Percentiles rank a stretch among this genome's conserved stretches.
Conservation (phyloP, 2,888 invertebrate species). For the Chamaedrilus cognettii region DNA sequence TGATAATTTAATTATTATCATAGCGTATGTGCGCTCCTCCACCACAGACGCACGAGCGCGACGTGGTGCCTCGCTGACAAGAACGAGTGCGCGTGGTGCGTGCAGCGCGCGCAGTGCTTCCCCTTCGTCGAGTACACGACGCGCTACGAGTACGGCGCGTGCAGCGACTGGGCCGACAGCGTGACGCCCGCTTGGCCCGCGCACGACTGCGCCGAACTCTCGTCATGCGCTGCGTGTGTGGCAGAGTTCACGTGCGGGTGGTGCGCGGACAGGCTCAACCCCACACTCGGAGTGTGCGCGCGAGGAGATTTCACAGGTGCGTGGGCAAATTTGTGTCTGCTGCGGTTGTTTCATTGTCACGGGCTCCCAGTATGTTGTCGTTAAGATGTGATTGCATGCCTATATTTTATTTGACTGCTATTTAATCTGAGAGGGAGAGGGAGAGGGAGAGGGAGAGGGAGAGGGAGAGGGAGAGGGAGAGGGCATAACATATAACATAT, state of each 20-base stretch:
- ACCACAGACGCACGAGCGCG: conserved; percentile 44
- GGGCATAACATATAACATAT: too few species aligned
- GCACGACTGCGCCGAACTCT: conserved; percentile 47
- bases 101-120: conserved; percentile 86
- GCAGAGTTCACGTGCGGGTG: conserved; percentile 88
- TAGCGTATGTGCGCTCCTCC: too few species aligned
- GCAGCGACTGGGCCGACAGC: conserved; percentile 86
- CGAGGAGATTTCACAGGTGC: conserved; percentile 55
- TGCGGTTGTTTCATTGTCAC: too few species aligned
- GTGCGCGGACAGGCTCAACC: conserved; percentile 88
- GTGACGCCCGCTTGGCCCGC: conserved; percentile 47
- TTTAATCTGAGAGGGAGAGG: too few species aligned
- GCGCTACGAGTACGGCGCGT: conserved; percentile 84
- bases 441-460: too few species aligned
- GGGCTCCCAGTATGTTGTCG: too few species aligned
- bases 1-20: too few species aligned
- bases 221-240: conserved; percentile 66
- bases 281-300: conserved; percentile 72
- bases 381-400: too few species aligned
- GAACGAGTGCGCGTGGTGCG: conserved; percentile 94
- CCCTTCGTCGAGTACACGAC: conserved; percentile 66
- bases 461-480: too few species aligned
- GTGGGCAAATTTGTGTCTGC: too few species aligned
- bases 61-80: conserved; percentile 76
- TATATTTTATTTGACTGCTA: too few species aligned